These are phyloP conservation scores for Tetramorium alpestre DNA, from an alignment of 1,140 invertebrate species.

Conservation along the genomic window DNA sequence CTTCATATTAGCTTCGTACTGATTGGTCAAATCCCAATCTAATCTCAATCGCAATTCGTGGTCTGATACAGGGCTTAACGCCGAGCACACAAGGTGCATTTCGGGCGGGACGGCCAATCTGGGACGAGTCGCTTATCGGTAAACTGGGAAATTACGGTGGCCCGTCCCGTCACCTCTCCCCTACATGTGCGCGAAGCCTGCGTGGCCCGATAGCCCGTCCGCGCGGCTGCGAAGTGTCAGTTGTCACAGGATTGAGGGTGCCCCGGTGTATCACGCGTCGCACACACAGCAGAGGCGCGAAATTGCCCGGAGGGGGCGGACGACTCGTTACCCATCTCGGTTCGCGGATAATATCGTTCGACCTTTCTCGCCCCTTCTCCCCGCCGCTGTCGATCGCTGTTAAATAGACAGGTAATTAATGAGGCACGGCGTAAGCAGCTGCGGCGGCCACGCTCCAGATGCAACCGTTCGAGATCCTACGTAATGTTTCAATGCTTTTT, in stretches of 20 bases:
- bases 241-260: not conserved
- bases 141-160: not conserved
- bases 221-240: not conserved
- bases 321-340: not conserved
- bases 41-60: too few relatives aligned
- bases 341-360: slow-evolving; percentile 13
- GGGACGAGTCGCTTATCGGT: not conserved
- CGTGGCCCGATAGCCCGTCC: not conserved
- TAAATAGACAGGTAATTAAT: slow-evolving; percentile 61
- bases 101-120: not conserved
- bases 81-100: not conserved
- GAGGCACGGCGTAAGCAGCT: slow-evolving; percentile 18
- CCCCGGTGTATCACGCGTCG: not conserved
- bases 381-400: not conserved
- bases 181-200: not conserved
- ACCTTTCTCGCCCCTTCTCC: slow-evolving; percentile 5
- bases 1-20: too few relatives aligned
- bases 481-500: slow-evolving; percentile 34
- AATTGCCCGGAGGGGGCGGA: not conserved
- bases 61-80: too few relatives aligned
- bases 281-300: not conserved
- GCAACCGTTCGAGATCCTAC: slow-evolving; percentile 55
- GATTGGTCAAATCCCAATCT: too few relatives aligned
- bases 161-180: not conserved
- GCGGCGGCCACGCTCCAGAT: slow-evolving; percentile 32